Conservation (phyloP, 2,888 invertebrate genomes). For the Flexamia atlantica region DNA sequence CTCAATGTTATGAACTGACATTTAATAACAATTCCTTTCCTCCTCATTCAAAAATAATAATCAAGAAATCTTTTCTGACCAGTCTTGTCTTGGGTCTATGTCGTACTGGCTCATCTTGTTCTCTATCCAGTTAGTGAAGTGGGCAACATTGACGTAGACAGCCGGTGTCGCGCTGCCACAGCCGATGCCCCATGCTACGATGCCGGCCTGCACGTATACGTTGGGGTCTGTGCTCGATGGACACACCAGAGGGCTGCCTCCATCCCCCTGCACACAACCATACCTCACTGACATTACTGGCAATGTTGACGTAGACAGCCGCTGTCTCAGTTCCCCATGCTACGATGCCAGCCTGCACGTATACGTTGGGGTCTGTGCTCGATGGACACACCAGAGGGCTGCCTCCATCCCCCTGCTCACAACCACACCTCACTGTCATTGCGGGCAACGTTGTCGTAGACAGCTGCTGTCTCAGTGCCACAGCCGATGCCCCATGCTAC, state of each 20-base stretch:
- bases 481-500: conserved; percentile 95
- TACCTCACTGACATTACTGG: no score
- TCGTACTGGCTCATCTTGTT: conserved; percentile 67
- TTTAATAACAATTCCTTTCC: no score
- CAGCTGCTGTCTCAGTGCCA: conserved; percentile 86
- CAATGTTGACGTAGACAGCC: no score
- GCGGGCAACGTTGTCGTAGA: conserved; percentile 85
- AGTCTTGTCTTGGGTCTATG: conserved; percentile 14
- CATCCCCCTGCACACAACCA: conserved; percentile 83
- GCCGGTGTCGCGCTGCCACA: no score
- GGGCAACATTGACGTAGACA: conserved; percentile 83
- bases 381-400: no score
- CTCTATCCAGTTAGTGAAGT: conserved; percentile 86
- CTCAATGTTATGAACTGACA: no score
- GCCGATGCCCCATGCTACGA: conserved; percentile 93
- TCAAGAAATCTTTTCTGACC: background rate
- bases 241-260: conserved; percentile 89
- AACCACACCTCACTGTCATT: no score
- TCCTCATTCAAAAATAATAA: no score
- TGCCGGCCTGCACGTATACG: conserved; percentile 86
- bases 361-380: no score
- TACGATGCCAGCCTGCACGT: no score
- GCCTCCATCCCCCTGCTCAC: no score
- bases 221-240: conserved; percentile 77
- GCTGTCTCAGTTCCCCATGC: no score